Conservation (phyloP, 1,140 invertebrate genomes). For the Sesamia nonagrioides region DNA sequence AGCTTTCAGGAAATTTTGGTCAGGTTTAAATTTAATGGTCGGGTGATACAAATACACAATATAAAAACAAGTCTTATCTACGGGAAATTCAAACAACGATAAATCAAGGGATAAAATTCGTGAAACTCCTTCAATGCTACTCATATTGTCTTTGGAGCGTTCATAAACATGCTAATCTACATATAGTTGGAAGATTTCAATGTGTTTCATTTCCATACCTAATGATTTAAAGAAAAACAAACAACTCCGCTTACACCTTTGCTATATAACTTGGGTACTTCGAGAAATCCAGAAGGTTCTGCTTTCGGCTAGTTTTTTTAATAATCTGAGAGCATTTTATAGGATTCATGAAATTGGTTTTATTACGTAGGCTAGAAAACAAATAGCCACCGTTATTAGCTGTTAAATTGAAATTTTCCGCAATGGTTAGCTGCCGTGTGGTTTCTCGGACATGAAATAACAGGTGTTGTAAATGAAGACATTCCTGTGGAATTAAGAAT, state of each 20-base stretch:
- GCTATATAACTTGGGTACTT: neutral
- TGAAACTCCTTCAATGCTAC: neutral
- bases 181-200: slow-evolving; percentile 18
- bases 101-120: slow-evolving; percentile 8
- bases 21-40: slow-evolving; percentile 1
- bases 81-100: neutral
- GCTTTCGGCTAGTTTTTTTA: neutral
- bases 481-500: neutral
- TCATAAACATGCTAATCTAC: slow-evolving; percentile 24
- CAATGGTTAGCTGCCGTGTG: neutral
- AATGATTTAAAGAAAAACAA: neutral
- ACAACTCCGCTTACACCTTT: neutral
- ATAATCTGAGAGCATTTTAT: neutral
- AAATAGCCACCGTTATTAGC: neutral
- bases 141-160: neutral
- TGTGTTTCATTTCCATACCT: slow-evolving; percentile 12
- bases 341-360: neutral
- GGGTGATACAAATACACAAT: neutral
- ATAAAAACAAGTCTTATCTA: slow-evolving; percentile 8
- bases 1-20: neutral
- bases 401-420: slow-evolving; percentile 16
- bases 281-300: neutral
- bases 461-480: neutral
- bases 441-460: neutral
- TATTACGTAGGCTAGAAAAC: neutral